phyloP scores from a whole-genome alignment of 2,113 vertebrate species.

The Sylvilagus bachmani region DNA sequence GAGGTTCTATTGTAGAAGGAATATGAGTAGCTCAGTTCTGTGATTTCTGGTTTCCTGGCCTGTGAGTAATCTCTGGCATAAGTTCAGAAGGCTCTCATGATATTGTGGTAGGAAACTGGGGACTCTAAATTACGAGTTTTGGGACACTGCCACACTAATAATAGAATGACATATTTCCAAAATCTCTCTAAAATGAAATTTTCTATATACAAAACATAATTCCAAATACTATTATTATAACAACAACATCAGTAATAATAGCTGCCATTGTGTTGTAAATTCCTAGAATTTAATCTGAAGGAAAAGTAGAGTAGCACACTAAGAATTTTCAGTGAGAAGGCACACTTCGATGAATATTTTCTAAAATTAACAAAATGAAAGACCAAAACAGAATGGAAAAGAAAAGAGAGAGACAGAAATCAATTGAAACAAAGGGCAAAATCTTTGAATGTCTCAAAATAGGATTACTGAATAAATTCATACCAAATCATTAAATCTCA shows the following conservation, averaged over 20 bases:
- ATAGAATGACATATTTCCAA: not conserved
- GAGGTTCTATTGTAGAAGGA: not conserved
- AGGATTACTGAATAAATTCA: not conserved
- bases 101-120: not conserved
- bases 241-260: not conserved
- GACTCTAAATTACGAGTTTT: not conserved
- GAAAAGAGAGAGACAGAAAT: not conserved
- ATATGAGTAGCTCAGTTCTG: not conserved
- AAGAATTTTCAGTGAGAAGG: not conserved
- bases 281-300: not conserved
- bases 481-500: not conserved
- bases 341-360: slow-evolving; percentile 4
- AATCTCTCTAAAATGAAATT: not conserved
- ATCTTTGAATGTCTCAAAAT: not conserved
- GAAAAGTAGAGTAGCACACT: not conserved
- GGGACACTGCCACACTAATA: not conserved
- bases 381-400: not conserved
- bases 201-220: not conserved
- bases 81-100: not conserved
- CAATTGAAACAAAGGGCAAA: not conserved
- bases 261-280: not conserved
- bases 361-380: not conserved
- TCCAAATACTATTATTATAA: not conserved
- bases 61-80: not conserved
- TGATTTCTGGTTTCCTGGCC: not conserved